Evolutionary conservation across 2,888 invertebrate genomes (phyloP).

Genomic region (Druceiella hillmani): DNA sequence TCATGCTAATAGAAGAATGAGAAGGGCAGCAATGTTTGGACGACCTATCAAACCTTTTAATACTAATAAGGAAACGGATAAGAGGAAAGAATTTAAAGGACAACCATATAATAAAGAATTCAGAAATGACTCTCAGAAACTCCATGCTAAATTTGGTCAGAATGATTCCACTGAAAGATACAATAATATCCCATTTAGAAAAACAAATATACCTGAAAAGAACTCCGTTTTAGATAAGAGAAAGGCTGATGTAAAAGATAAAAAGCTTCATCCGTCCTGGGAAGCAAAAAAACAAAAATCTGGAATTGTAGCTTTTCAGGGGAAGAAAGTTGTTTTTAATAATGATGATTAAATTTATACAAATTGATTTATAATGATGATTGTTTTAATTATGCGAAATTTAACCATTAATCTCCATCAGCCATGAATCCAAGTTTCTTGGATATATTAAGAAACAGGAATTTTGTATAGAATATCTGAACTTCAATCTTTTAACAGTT

Average conservation of each 20-base stretch:
- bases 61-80: conserved; percentile 24
- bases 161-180: conserved; percentile 5
- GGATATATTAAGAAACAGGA: too few relatives aligned
- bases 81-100: conserved; percentile 19
- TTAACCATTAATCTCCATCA: too few relatives aligned
- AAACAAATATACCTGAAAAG: conserved; percentile 11
- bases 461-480: too few relatives aligned
- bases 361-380: too few relatives aligned
- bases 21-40: conserved; percentile 47
- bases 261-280: conserved; percentile 51
- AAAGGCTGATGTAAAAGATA: conserved; percentile 28
- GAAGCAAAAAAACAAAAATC: conserved; percentile 48
- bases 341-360: too few relatives aligned
- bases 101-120: conserved; percentile 23
- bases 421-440: too few relatives aligned
- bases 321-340: conserved; percentile 48
- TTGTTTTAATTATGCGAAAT: too few relatives aligned
- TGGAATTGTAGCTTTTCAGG: conserved; percentile 41
- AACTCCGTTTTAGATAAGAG: conserved; percentile 14
- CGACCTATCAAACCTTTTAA: conserved; percentile 31
- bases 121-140: conserved; percentile 20
- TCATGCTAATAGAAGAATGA: conserved; percentile 40
- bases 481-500: too few relatives aligned
- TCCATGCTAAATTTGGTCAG: conserved; percentile 20
- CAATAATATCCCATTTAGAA: conserved; percentile 1